Evolutionary conservation across 2,113 vertebrate genomes (phyloP).

Genomic region (Calonectris borealis): DNA sequence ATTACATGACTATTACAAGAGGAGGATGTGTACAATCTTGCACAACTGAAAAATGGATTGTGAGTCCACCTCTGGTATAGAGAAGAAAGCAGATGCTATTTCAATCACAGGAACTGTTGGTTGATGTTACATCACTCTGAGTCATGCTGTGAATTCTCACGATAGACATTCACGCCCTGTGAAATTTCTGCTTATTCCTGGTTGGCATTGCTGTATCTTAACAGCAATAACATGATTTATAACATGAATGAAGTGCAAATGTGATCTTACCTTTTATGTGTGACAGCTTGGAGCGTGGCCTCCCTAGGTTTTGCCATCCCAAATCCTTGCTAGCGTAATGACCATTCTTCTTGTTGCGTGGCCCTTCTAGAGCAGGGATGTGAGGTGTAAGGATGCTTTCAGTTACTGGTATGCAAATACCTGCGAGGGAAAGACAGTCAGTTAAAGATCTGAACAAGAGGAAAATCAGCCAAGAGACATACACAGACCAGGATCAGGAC

Average conservation of each 20-base stretch:
- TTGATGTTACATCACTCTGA: background rate
- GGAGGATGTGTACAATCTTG: background rate
- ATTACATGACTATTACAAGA: background rate
- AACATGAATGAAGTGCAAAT: background rate
- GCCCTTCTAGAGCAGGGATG: slow-evolving; percentile 86
- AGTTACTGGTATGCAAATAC: slow-evolving; percentile 88
- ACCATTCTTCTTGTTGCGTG: slow-evolving; percentile 76
- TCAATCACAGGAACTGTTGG: background rate
- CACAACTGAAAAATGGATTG: background rate
- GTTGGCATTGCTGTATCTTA: background rate
- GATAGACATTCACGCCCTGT: background rate
- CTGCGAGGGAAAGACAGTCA: slow-evolving; percentile 57
- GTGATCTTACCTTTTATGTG: slow-evolving; percentile 84
- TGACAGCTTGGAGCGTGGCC: slow-evolving; percentile 82
- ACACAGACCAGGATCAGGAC: background rate
- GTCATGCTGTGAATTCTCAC: background rate
- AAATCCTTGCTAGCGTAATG: slow-evolving; percentile 85
- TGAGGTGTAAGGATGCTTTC: slow-evolving; percentile 89
- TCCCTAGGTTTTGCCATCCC: slow-evolving; percentile 88
- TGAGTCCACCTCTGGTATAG: background rate
- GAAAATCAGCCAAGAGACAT: background rate
- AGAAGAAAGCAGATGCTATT: background rate
- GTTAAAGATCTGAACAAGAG: background rate
- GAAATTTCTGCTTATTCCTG: background rate
- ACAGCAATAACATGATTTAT: background rate